phyloP scores from a whole-genome alignment of 2,113 vertebrate genomes.

The Hippolais icterina region DNA sequence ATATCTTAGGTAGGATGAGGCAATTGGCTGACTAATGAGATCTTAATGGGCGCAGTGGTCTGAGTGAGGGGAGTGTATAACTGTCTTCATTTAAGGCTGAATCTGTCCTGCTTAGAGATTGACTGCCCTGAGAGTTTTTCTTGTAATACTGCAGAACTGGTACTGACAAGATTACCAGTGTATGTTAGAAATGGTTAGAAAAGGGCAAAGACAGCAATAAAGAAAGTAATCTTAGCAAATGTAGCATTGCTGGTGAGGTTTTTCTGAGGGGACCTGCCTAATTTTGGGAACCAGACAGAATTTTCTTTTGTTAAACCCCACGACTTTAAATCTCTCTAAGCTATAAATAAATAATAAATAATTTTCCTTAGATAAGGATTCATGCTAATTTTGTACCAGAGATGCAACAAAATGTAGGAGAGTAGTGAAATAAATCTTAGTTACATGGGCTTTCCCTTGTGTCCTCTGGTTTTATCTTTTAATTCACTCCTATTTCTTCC shows the following conservation, averaged over 20 bases:
- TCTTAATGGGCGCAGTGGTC: conserved; percentile 43
- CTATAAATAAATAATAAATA: not conserved
- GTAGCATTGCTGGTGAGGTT: not conserved
- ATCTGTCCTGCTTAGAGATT: conserved; percentile 10
- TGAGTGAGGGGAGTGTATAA: conserved; percentile 11
- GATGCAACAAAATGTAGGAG: not conserved
- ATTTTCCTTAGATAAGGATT: not conserved
- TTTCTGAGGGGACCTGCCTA: not conserved
- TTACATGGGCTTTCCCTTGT: not conserved
- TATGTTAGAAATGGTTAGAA: not conserved
- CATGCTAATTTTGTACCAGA: not conserved
- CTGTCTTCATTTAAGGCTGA: conserved; percentile 15
- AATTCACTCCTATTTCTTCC: not conserved
- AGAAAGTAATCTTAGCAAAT: not conserved
- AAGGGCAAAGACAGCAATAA: not conserved
- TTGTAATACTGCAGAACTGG: not conserved
- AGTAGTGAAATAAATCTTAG: not conserved
- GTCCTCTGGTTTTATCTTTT: not conserved
- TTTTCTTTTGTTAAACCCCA: not conserved
- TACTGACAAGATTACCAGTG: not conserved
- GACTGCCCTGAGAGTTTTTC: not conserved
- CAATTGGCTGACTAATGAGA: conserved; percentile 56
- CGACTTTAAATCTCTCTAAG: not conserved
- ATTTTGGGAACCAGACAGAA: not conserved
- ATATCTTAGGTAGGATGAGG: conserved; percentile 43